These are phyloP conservation scores for Labeo calbasu DNA, from an alignment of 2,797 vertebrate species.

Conservation along the genomic window DNA sequence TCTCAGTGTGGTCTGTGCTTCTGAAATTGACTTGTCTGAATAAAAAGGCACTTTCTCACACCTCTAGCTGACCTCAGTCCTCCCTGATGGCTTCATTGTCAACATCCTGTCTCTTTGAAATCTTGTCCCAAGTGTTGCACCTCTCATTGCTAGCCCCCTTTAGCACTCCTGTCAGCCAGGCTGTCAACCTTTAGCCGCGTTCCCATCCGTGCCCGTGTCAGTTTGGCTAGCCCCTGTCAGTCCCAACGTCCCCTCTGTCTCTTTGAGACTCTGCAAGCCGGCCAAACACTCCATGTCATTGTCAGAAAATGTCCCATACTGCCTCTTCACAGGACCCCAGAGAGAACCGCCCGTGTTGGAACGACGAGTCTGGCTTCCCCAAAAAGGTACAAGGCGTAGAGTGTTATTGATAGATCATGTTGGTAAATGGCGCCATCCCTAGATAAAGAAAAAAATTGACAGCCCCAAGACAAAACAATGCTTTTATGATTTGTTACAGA, in stretches of 20 bases:
- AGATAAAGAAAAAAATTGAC: background rate
- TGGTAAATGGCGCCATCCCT: background rate
- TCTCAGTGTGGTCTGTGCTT: constrained; percentile 18
- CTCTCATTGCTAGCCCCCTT: constrained; percentile 10
- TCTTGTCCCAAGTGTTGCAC: constrained; percentile 18
- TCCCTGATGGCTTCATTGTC: constrained; percentile 42
- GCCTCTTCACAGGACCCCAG: constrained; percentile 65
- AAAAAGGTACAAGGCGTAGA: constrained; percentile 60
- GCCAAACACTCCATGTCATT: constrained; percentile 37
- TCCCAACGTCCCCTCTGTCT: constrained; percentile 23
- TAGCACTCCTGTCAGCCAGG: constrained; percentile 48
- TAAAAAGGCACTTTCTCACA: constrained; percentile 31
- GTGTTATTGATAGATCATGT: constrained; percentile 10
- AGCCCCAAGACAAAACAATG: background rate
- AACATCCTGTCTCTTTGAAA: constrained; percentile 47
- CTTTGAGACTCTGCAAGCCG: constrained; percentile 7
- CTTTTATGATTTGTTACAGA: background rate
- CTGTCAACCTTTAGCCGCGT: constrained; percentile 33
- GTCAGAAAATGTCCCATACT: constrained; percentile 62
- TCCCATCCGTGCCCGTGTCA: constrained; percentile 43
- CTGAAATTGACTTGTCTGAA: constrained; percentile 23
- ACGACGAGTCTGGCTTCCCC: constrained; percentile 60
- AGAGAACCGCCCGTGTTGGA: constrained; percentile 61
- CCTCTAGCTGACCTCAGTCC: constrained; percentile 49
- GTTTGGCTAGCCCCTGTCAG: constrained; percentile 36